A percentile compares a stretch with the other conserved stretches of the same genome.
Evolutionary conservation across 2,113 vertebrate species (phyloP).

Genomic region (Carlito syrichta): DNA sequence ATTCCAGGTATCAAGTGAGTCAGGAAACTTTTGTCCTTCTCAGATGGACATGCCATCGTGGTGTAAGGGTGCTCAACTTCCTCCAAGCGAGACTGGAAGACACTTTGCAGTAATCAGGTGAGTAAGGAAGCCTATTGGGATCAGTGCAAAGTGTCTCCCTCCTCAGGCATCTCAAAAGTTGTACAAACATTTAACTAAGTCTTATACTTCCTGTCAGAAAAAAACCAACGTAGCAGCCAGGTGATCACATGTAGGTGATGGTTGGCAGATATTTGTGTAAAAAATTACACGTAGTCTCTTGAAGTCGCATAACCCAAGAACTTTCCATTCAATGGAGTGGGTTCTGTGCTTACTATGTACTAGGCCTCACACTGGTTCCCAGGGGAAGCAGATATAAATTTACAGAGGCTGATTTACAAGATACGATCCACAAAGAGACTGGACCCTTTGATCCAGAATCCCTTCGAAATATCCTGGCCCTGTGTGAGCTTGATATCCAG

Average conservation of each 20-base stretch:
- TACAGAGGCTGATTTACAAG: neutral
- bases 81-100: accelerated
- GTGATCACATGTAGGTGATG: neutral
- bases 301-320: neutral
- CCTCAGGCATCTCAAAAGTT: neutral
- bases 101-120: neutral
- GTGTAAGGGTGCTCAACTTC: neutral
- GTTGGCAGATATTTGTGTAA: neutral
- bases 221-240: neutral
- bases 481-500: neutral
- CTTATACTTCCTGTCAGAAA: neutral
- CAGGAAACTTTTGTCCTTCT: neutral
- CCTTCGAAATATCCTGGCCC: neutral
- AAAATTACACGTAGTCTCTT: neutral
- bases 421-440: neutral
- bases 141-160: neutral
- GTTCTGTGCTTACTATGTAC: accelerated
- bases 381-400: neutral
- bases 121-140: neutral
- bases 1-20: no score
- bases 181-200: neutral
- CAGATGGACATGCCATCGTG: neutral
- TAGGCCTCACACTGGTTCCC: accelerated
- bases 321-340: neutral
- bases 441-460: neutral